These are phyloP conservation scores for Drosophila sp. DNA, from an alignment of 1,140 invertebrate species.

Conservation along the genomic window DNA sequence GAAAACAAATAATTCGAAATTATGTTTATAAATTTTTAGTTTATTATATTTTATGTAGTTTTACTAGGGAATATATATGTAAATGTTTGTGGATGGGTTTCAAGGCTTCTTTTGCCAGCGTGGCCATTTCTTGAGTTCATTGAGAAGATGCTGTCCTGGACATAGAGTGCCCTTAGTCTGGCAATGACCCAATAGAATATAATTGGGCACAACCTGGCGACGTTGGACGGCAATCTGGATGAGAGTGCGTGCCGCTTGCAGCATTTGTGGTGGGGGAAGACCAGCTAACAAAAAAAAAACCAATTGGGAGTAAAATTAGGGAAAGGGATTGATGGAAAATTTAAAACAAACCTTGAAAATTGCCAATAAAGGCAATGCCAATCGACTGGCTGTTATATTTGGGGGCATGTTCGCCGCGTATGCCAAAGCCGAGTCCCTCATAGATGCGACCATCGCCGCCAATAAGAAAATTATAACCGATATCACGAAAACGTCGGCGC, in stretches of 20 bases:
- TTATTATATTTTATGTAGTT: too few relatives aligned
- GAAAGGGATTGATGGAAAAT: too few relatives aligned
- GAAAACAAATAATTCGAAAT: too few relatives aligned
- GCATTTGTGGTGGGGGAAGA: constrained; percentile 84
- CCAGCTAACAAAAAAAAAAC: constrained; percentile 12
- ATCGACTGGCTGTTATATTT: constrained; percentile 87
- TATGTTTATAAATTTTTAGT: too few relatives aligned
- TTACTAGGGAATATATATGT: background rate
- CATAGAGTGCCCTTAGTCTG: constrained; percentile 44
- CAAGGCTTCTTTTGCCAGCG: constrained; percentile 34
- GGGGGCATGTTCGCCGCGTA: constrained; percentile 86
- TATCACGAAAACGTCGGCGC: constrained; percentile 87
- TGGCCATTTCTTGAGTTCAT: constrained; percentile 38
- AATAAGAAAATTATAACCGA: constrained; percentile 86
- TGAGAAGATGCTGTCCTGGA: constrained; percentile 31
- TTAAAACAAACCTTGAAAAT: constrained; percentile 70
- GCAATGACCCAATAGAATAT: constrained; percentile 36
- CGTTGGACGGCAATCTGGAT: constrained; percentile 79
- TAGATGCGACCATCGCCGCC: constrained; percentile 84
- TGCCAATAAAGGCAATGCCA: constrained; percentile 86
- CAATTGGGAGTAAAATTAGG: too few relatives aligned
- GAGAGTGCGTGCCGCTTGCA: constrained; percentile 85
- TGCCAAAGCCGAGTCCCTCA: constrained; percentile 85
- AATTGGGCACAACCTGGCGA: constrained; percentile 36
- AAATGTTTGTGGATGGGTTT: background rate